A percentile compares a stretch with the other conserved stretches of the same genome.
Evolutionary conservation across 2,113 vertebrate species (phyloP).

Genomic region (Hyla sarda): DNA sequence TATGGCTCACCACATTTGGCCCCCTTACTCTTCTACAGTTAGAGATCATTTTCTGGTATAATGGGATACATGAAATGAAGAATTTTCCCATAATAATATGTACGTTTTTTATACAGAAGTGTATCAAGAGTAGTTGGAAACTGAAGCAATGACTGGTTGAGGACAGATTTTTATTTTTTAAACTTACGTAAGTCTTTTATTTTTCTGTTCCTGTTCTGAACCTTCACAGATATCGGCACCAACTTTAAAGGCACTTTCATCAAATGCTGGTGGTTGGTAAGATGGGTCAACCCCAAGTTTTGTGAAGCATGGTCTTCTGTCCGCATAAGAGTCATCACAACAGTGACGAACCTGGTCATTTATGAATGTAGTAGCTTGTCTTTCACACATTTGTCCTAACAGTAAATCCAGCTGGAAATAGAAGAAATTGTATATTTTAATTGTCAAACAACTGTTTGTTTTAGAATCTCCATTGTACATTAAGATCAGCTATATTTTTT

Average conservation of each 20-base stretch:
- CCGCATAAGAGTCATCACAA: conserved; percentile 68
- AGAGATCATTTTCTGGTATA: not conserved
- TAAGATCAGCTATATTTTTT: not conserved
- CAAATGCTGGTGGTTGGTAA: conserved; percentile 66
- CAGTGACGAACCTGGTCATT: conserved; percentile 69
- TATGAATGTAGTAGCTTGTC: conserved; percentile 65
- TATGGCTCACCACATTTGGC: not conserved
- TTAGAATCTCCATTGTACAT: not conserved
- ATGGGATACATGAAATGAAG: not conserved
- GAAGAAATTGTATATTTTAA: conserved; percentile 10
- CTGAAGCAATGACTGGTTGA: not conserved
- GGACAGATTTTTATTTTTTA: not conserved
- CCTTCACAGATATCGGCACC: conserved; percentile 62
- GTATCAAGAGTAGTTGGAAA: not conserved
- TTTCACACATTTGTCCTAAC: conserved; percentile 70
- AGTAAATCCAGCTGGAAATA: conserved; percentile 67
- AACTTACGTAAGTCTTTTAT: conserved; percentile 65
- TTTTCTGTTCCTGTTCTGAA: conserved; percentile 20
- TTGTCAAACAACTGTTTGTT: not conserved
- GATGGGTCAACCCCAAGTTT: conserved; percentile 67
- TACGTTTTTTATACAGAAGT: too few species aligned
- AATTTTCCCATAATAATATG: not conserved
- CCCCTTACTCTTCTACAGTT: not conserved
- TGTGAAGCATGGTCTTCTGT: conserved; percentile 70
- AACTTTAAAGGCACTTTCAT: conserved; percentile 66